Evolutionary conservation across 1,140 invertebrate species (phyloP), one percentile per base, ranked within the genome.

Genomic region (Caerostris darwini): DNA sequence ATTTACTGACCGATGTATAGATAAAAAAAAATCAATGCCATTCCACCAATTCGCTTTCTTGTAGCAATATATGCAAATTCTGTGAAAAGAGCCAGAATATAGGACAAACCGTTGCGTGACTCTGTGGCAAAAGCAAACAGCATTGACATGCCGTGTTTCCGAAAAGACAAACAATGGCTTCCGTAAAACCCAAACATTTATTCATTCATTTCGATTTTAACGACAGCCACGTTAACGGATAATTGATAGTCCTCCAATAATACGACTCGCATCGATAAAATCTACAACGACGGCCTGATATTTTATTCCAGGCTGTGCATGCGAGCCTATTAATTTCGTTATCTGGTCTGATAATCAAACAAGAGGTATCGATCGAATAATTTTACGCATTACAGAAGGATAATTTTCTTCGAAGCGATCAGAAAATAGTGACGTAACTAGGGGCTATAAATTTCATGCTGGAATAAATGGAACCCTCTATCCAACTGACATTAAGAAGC

Each of bases 161-260:
- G 4, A 17, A 3, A 53, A 77, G 34, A 77, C 19, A 53, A 77
- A 77, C 69, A 77, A 10, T 10, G 10, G 19, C 50, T 71, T 50
- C 69, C 69, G 19, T 77, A 77, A 77, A 77, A 50, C 50, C 34
- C 19, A 53, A 53, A 77, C 50, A 77, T 77, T 77, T 77, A 77
- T 77, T 77, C 69, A 53, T 77, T 77, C 12, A 77, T 77, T 77
- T 77, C 69, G 69, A 77, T 50, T 77, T 77, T 53, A 77, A 77
- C 10, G 69, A 77, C 69, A 53, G 69, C 10, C 34, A 8, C 69
- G 69, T 77, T 77, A 77, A 10, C 8, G 69, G 10, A 53, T 34
- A 77, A 53, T 50, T 12, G 50, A 77, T 77, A 53, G 69, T 34
- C 69, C 1, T 50, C 69, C 69, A 77, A 77, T 77, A 77, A 77